A percentile compares a stretch with the other conserved stretches of the same genome.
Conservation (phyloP, 2,888 invertebrate genomes). For the Ophion slaviceki region DNA sequence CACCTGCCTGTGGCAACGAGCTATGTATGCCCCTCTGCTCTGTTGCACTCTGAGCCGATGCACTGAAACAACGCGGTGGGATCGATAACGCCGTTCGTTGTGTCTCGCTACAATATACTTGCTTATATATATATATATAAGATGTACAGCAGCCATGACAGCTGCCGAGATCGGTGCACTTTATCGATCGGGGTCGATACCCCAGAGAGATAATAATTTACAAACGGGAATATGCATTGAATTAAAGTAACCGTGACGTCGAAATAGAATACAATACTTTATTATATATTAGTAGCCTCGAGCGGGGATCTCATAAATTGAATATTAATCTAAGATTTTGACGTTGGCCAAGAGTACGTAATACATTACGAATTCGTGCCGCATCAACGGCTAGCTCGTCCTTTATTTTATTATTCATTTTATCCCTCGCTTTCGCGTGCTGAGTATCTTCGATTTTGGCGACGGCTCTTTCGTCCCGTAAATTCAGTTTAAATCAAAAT, state of each 20-base stretch:
- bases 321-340: constrained; percentile 64
- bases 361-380: constrained; percentile 56
- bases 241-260: constrained; percentile 66
- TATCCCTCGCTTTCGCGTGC: not conserved
- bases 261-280: constrained; percentile 59
- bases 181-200: constrained; percentile 69
- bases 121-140: not conserved
- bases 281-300: constrained; percentile 53
- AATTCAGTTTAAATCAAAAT: too few relatives aligned
- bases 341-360: constrained; percentile 39
- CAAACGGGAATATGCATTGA: constrained; percentile 64
- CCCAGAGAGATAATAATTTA: constrained; percentile 66
- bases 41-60: constrained; percentile 32
- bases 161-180: constrained; percentile 61
- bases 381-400: constrained; percentile 33
- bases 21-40: constrained; percentile 53
- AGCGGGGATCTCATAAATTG: constrained; percentile 61
- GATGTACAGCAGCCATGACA: constrained; percentile 41
- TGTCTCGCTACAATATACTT: constrained; percentile 32
- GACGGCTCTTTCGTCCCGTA: not conserved
- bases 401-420: constrained; percentile 46
- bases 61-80: constrained; percentile 63
- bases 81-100: constrained; percentile 63
- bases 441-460: not conserved
- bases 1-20: constrained; percentile 75